These are phyloP conservation scores for Albula glossodonta DNA, from an alignment of 2,113 vertebrate species.

Conservation along the genomic window DNA sequence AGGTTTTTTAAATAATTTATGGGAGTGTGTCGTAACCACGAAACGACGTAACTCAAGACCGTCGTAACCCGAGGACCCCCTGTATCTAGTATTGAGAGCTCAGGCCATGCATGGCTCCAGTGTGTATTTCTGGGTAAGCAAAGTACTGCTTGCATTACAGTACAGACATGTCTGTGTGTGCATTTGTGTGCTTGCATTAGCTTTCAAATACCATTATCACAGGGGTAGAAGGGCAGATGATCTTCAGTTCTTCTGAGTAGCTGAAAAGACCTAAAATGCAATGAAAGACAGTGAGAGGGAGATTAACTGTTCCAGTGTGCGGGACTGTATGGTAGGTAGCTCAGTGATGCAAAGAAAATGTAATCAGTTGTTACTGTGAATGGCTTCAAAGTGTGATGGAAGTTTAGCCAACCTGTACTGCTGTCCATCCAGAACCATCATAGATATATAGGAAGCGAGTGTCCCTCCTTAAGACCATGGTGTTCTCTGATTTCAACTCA, in stretches of 20 bases:
- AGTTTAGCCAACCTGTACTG: constrained; percentile 14
- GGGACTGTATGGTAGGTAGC: not conserved
- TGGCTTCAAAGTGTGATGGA: not conserved
- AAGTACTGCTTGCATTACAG: too few relatives aligned
- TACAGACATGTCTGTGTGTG: not conserved
- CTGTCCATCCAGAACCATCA: constrained; percentile 20
- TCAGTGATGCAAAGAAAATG: not conserved
- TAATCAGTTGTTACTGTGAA: not conserved
- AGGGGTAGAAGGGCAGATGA: not conserved
- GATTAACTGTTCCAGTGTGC: not conserved
- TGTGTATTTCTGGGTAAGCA: too few relatives aligned
- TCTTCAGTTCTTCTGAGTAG: not conserved
- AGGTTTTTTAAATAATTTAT: too few relatives aligned
- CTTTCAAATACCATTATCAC: not conserved
- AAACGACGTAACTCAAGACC: too few relatives aligned
- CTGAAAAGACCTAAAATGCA: not conserved
- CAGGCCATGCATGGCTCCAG: too few relatives aligned
- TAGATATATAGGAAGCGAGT: constrained; percentile 31
- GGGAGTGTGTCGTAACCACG: too few relatives aligned
- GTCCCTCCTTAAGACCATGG: constrained; percentile 37
- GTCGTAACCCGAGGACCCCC: too few relatives aligned
- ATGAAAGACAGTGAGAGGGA: not conserved
- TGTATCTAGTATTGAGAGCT: too few relatives aligned
- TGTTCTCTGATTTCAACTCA: constrained; percentile 31
- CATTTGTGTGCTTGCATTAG: not conserved